Percentiles rank a stretch among this genome's conserved stretches.
Conservation (phyloP, 2,888 invertebrate genomes). For the Nineta flava region DNA sequence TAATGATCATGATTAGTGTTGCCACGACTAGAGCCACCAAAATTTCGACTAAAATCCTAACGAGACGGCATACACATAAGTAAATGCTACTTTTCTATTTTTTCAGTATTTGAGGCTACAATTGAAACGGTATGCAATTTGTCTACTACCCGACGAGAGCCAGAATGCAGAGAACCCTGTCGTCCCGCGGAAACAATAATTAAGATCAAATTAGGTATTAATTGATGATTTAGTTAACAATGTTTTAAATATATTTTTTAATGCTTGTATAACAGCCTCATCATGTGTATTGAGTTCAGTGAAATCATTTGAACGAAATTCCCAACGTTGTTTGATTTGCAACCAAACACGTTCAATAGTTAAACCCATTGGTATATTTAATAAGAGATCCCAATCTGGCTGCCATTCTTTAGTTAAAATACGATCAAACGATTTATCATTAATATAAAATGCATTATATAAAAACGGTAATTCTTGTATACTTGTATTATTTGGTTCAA, state of each 20-base stretch:
- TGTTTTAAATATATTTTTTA: conserved; percentile 12
- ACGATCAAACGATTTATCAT: conserved; percentile 59
- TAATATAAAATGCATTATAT: conserved; percentile 68
- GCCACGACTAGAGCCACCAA: no score
- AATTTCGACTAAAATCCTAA: no score
- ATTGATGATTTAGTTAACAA: no score
- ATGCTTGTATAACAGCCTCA: conserved; percentile 20
- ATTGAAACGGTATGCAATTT: no score
- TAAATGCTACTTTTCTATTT: no score
- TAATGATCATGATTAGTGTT: no score
- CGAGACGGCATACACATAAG: no score
- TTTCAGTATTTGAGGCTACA: no score
- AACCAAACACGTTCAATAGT: conserved; percentile 29
- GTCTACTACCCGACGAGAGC: no score
- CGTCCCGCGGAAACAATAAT: no score
- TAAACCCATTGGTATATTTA: conserved; percentile 32
- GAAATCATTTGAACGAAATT: conserved; percentile 27
- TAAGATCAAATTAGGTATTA: no score
- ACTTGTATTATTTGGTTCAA: conserved; percentile 19
- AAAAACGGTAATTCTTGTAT: conserved; percentile 36
- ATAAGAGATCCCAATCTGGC: conserved; percentile 31
- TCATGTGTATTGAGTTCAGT: conserved; percentile 18
- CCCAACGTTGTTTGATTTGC: conserved; percentile 32
- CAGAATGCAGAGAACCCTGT: no score
- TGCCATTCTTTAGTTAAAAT: conserved; percentile 33